phyloP scores from a whole-genome alignment of 2,797 vertebrate genomes.

The Tauraco hartlaubi region DNA sequence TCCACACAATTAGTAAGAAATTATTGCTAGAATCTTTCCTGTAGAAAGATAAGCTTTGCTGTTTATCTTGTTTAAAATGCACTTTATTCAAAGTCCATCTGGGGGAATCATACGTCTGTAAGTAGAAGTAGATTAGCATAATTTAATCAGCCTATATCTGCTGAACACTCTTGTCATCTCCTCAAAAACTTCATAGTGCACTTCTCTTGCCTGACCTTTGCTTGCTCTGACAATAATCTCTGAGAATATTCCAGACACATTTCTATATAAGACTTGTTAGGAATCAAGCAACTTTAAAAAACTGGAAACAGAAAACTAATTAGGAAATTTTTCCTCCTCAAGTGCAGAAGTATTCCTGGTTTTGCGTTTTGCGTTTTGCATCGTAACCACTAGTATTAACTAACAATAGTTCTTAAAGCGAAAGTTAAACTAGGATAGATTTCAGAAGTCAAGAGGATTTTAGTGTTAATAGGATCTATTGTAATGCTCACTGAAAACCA shows the following conservation, averaged over 20 bases:
- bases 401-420: not conserved
- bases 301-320: not conserved
- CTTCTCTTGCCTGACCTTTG: not conserved
- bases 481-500: not conserved
- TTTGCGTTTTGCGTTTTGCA: not conserved
- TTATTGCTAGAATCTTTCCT: not conserved
- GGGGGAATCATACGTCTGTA: not conserved
- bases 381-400: not conserved
- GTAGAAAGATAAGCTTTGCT: not conserved
- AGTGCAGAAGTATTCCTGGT: not conserved
- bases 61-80: not conserved
- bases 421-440: not conserved
- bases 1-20: not conserved
- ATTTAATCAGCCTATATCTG: not conserved
- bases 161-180: not conserved
- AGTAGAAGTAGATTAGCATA: not conserved
- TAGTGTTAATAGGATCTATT: not conserved
- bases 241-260: not conserved
- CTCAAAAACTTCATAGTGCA: not conserved
- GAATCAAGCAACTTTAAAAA: not conserved
- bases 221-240: not conserved
- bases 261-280: not conserved
- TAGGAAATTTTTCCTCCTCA: not conserved
- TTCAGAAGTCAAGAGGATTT: not conserved
- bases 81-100: not conserved